These are phyloP conservation scores for Oxyteleia sp. DNA, from an alignment of 2,888 invertebrate genomes.

Conservation along the genomic window DNA sequence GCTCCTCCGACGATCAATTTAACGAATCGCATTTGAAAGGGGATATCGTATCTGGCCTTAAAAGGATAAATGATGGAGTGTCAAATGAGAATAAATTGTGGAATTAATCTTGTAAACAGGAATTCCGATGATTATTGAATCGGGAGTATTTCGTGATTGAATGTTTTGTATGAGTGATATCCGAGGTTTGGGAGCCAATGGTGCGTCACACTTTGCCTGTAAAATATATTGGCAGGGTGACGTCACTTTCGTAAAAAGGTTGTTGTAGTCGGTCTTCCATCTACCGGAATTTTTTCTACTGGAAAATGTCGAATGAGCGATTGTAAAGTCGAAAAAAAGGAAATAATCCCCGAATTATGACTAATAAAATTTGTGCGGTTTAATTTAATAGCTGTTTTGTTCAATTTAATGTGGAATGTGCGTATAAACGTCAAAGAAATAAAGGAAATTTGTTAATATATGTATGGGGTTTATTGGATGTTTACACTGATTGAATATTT, in stretches of 20 bases:
- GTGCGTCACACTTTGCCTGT: conserved; percentile 15
- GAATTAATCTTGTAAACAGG: conserved; percentile 61
- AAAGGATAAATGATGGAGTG: conserved; percentile 66
- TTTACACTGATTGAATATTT: conserved; percentile 25
- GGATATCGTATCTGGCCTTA: conserved; percentile 24
- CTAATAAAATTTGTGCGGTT: conserved; percentile 53
- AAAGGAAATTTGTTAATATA: conserved; percentile 41
- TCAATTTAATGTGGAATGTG: conserved; percentile 40
- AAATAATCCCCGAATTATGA: conserved; percentile 39
- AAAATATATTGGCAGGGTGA: conserved; percentile 35
- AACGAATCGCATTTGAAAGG: conserved; percentile 39
- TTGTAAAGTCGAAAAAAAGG: conserved; percentile 28
- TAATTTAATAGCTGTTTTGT: conserved; percentile 38
- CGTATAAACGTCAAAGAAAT: conserved; percentile 40
- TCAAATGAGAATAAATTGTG: conserved; percentile 70
- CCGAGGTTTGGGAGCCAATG: neutral
- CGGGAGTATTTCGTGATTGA: conserved; percentile 62
- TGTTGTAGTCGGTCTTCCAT: conserved; percentile 32
- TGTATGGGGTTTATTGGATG: conserved; percentile 35
- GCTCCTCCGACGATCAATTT: conserved; percentile 41
- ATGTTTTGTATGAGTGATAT: conserved; percentile 31
- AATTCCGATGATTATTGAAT: conserved; percentile 66
- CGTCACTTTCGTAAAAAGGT: conserved; percentile 48
- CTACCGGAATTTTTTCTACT: conserved; percentile 15
- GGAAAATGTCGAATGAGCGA: conserved; percentile 39